Evolutionary conservation across 37 sponge, comb jelly and placozoan genomes (phyloP).

Genomic region (Beroe forskalii): DNA sequence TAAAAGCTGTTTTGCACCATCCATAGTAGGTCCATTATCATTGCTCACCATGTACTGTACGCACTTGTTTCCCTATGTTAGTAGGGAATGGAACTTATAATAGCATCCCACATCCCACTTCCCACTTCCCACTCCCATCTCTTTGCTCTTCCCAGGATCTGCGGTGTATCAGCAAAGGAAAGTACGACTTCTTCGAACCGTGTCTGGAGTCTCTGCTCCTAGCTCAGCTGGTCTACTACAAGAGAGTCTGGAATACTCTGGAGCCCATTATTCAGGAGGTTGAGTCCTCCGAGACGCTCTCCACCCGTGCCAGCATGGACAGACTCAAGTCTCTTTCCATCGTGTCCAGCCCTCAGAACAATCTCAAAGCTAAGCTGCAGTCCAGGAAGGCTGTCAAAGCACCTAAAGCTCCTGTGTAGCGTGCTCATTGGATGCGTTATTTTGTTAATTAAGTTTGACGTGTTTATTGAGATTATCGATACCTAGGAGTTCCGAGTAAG

Average conservation of each 20-base stretch:
- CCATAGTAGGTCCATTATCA: too few species aligned
- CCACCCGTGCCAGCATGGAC: slow-evolving; percentile 1
- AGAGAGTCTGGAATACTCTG: slow-evolving; percentile 44
- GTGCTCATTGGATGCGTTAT: too few species aligned
- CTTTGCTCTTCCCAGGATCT: slow-evolving; percentile 43
- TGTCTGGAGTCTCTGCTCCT: slow-evolving; percentile 63
- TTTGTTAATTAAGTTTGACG: too few species aligned
- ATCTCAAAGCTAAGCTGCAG: slow-evolving; percentile 37
- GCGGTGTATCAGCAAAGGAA: slow-evolving; percentile 26
- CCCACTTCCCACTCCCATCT: too few species aligned
- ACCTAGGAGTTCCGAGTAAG: too few species aligned
- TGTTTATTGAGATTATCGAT: too few species aligned
- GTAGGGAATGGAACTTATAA: too few species aligned
- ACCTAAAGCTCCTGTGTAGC: not conserved
- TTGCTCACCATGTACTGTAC: too few species aligned
- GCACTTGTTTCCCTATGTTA: too few species aligned
- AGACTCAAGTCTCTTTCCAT: slow-evolving; percentile 48
- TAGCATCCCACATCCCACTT: too few species aligned
- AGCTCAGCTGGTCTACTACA: slow-evolving; percentile 47
- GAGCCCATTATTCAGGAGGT: slow-evolving; percentile 42
- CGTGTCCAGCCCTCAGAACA: slow-evolving; percentile 52
- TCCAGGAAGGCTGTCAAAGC: slow-evolving; percentile 27
- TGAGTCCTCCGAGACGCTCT: not conserved
- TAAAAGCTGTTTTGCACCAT: too few species aligned
- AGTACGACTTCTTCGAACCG: slow-evolving; percentile 65